Evolutionary conservation across 2,113 vertebrate species (phyloP).

Genomic region (Leucoraja erinaceus): DNA sequence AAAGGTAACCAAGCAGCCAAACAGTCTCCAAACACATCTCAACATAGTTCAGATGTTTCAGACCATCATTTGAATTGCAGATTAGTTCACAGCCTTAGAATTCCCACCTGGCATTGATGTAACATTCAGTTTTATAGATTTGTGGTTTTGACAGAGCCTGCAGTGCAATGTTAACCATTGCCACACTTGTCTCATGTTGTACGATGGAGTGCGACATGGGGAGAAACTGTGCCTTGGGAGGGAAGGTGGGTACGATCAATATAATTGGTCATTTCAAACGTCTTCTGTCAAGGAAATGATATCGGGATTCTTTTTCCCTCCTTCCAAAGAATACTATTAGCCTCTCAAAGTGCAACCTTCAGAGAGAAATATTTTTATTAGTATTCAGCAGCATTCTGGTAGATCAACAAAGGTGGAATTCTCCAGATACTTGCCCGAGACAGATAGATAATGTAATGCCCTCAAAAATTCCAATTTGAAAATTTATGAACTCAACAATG

Average conservation of each 20-base stretch:
- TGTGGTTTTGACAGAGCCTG: neutral
- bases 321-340: neutral
- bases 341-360: neutral
- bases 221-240: neutral
- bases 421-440: neutral
- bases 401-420: neutral
- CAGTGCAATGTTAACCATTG: neutral
- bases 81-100: neutral
- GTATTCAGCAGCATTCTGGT: neutral
- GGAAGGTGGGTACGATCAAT: neutral
- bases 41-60: neutral
- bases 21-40: neutral
- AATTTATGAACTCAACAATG: neutral
- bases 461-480: slow-evolving; percentile 17
- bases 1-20: neutral
- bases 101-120: neutral
- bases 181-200: neutral
- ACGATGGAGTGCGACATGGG: neutral
- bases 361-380: neutral
- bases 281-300: neutral
- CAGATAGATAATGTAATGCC: slow-evolving; percentile 5
- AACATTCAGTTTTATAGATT: neutral
- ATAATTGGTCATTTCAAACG: neutral
- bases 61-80: neutral
- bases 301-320: no score